These are phyloP conservation scores for Hypomecis punctinalis DNA, from an alignment of 2,888 invertebrate species.

Conservation along the genomic window DNA sequence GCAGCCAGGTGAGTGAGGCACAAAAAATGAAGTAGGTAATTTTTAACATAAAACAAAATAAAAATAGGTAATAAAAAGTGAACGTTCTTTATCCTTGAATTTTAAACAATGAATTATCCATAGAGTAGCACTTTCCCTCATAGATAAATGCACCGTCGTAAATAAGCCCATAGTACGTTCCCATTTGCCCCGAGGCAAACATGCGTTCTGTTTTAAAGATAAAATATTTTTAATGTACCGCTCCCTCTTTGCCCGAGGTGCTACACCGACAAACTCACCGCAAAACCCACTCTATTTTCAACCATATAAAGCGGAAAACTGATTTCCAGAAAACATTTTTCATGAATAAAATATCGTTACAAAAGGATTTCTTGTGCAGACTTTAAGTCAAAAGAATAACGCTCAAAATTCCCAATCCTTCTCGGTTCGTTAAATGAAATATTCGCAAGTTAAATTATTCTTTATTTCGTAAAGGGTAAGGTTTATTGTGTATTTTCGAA, in stretches of 20 bases:
- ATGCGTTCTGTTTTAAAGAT: constrained; percentile 59
- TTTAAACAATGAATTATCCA: constrained; percentile 12
- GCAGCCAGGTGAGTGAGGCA: no score
- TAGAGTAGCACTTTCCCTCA: constrained; percentile 16
- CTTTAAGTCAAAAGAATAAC: constrained; percentile 12
- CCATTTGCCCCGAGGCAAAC: constrained; percentile 51
- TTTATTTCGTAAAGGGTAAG: not conserved
- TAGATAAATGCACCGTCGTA: constrained; percentile 25
- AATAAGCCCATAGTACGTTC: constrained; percentile 17
- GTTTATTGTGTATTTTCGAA: not conserved
- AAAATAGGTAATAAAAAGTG: no score
- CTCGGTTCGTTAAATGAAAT: constrained; percentile 15
- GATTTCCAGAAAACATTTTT: not conserved
- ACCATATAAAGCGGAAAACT: constrained; percentile 5
- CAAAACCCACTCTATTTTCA: constrained; percentile 18
- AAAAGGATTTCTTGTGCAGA: not conserved
- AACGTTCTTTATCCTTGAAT: not conserved
- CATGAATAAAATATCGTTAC: constrained; percentile 12
- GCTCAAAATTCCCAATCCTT: constrained; percentile 23
- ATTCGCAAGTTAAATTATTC: constrained; percentile 10
- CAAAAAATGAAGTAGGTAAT: no score
- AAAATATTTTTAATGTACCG: constrained; percentile 60
- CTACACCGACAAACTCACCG: constrained; percentile 29
- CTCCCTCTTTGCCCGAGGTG: constrained; percentile 48
- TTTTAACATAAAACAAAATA: no score